Evolutionary conservation across 1,140 invertebrate genomes (phyloP).

Genomic region (Protaetia brevitarsis): DNA sequence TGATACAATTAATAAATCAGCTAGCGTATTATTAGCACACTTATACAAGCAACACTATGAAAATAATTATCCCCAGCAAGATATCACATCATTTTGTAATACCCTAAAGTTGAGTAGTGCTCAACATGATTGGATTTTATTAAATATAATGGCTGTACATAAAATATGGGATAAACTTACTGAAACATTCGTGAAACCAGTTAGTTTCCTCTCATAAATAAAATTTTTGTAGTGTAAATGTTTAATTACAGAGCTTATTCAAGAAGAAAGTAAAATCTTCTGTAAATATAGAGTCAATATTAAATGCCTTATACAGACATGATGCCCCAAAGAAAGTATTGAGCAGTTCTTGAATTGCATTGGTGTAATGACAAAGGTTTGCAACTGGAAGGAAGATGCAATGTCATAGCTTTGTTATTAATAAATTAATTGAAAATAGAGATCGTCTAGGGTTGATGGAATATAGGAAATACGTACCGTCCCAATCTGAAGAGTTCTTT

Average conservation of each 20-base stretch:
- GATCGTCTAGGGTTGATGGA: slow-evolving; percentile 50
- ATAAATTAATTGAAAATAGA: slow-evolving; percentile 52
- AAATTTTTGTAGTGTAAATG: background rate
- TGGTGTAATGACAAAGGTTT: slow-evolving; percentile 33
- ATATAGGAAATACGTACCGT: slow-evolving; percentile 52
- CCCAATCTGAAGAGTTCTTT: slow-evolving; percentile 54
- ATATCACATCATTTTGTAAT: slow-evolving; percentile 34
- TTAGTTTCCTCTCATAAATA: slow-evolving; percentile 18
- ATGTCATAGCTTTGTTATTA: slow-evolving; percentile 53
- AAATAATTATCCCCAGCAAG: slow-evolving; percentile 29
- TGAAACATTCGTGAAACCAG: slow-evolving; percentile 40
- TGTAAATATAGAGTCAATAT: slow-evolving; percentile 34
- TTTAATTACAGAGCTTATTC: slow-evolving; percentile 37
- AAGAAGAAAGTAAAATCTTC: slow-evolving; percentile 38
- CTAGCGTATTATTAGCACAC: slow-evolving; percentile 35
- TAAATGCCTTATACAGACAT: slow-evolving; percentile 36
- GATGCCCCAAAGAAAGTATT: slow-evolving; percentile 38
- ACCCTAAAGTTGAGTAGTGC: slow-evolving; percentile 39
- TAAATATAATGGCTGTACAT: slow-evolving; percentile 38
- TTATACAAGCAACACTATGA: slow-evolving; percentile 35
- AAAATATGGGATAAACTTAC: slow-evolving; percentile 37
- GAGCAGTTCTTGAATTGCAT: slow-evolving; percentile 37
- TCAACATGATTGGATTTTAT: slow-evolving; percentile 41
- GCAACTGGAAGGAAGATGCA: slow-evolving; percentile 41
- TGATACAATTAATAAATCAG: slow-evolving; percentile 27